phyloP scores from a whole-genome alignment of 2,113 vertebrate species.

The Dermatemys mawii region DNA sequence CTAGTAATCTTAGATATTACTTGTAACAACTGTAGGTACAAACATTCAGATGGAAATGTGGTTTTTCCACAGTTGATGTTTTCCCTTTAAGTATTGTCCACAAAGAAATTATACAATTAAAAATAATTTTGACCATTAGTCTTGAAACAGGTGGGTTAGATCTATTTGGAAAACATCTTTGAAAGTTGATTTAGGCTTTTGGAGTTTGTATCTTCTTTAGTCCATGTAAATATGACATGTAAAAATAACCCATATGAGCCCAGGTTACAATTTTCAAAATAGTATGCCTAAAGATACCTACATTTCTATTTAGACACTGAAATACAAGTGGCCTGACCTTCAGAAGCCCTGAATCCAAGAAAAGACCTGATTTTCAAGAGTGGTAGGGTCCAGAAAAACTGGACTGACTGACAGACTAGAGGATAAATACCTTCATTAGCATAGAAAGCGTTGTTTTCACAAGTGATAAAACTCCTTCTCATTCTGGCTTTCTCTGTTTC shows the following conservation, averaged over 20 bases:
- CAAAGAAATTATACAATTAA: background rate
- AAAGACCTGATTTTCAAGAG: background rate
- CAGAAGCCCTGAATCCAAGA: background rate
- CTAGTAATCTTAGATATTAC: background rate
- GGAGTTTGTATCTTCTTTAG: background rate
- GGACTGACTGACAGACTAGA: background rate
- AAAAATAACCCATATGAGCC: background rate
- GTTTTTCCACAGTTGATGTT: background rate
- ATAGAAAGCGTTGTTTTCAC: background rate
- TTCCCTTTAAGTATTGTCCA: background rate
- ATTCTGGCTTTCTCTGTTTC: background rate
- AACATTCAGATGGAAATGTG: background rate
- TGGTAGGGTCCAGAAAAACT: background rate
- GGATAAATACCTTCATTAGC: fast-evolving
- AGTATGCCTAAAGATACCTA: background rate
- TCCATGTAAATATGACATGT: background rate
- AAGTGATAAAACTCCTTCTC: background rate
- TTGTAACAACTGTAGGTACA: background rate
- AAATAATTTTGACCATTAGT: fast-evolving
- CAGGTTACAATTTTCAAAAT: background rate
- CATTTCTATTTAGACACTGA: background rate
- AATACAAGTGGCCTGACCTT: background rate
- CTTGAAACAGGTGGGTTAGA: background rate
- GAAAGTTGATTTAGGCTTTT: fast-evolving
- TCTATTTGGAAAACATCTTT: background rate